Evolutionary conservation across 2,113 vertebrate species (phyloP).

Genomic region (Cochlearius cochlearius): DNA sequence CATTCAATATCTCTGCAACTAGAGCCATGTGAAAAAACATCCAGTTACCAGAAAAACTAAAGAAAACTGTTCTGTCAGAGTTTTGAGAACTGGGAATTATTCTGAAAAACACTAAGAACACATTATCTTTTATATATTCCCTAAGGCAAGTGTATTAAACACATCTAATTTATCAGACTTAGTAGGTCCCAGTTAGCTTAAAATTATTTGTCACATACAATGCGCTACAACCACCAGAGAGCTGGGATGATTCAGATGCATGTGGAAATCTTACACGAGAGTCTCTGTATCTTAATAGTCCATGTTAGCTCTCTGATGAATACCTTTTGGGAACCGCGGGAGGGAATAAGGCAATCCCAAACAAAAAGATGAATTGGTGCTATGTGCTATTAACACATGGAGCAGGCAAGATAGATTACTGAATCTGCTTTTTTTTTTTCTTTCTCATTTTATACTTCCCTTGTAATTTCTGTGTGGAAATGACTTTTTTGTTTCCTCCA

Average conservation of each 20-base stretch:
- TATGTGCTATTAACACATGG: neutral
- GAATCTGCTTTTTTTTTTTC: neutral
- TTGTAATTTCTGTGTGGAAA: conserved; percentile 7
- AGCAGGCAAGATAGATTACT: neutral
- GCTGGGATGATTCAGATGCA: neutral
- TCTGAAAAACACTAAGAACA: neutral
- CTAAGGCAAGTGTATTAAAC: neutral
- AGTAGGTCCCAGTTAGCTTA: neutral
- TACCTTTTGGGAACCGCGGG: neutral
- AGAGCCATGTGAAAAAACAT: neutral
- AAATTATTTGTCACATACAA: neutral
- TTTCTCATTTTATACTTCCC: neutral
- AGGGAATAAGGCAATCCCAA: neutral
- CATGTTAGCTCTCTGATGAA: neutral
- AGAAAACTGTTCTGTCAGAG: neutral
- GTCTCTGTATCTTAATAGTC: neutral
- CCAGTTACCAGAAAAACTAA: neutral
- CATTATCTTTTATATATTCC: neutral
- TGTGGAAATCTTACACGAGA: neutral
- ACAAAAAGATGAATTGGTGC: neutral
- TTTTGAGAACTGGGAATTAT: neutral
- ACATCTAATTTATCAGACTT: conserved; percentile 23
- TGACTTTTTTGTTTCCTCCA: neutral
- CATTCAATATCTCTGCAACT: neutral
- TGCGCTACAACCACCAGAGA: neutral